Evolutionary conservation across 53 echinoderm and acorn worm genomes (phyloP).

Genomic region (Paelopatides confundens): DNA sequence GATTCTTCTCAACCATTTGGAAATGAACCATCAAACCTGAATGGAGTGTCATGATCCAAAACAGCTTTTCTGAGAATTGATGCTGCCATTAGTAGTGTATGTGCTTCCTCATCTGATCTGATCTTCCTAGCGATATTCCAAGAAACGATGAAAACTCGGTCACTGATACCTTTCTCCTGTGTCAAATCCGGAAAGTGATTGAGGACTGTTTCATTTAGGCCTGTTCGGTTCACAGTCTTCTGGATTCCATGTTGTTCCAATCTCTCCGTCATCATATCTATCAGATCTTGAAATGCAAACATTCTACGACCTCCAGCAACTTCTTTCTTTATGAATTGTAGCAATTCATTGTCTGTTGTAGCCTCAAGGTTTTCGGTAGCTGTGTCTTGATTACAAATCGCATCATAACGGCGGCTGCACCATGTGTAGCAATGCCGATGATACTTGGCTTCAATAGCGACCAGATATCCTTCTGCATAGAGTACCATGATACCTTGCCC

Average conservation of each 20-base stretch:
- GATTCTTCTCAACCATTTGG: too few species aligned
- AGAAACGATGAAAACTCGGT: conserved; percentile 28
- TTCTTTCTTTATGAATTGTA: conserved; percentile 3
- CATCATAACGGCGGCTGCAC: too few species aligned
- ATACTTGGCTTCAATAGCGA: too few species aligned
- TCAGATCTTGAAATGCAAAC: conserved; percentile 48
- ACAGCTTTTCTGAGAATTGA: too few species aligned
- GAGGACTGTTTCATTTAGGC: conserved; percentile 27
- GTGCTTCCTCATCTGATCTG: conserved; percentile 47
- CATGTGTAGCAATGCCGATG: too few species aligned
- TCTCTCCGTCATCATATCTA: conserved; percentile 42
- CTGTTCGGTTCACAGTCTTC: conserved; percentile 34
- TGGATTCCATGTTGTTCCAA: conserved; percentile 32
- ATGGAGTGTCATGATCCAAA: too few species aligned
- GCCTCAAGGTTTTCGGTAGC: too few species aligned
- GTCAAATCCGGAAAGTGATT: conserved; percentile 32
- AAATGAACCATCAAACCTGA: too few species aligned
- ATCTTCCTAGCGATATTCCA: conserved; percentile 20
- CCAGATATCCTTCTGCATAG: too few species aligned
- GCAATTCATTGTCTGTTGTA: too few species aligned
- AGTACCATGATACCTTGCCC: conserved; percentile 14
- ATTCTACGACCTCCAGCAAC: too few species aligned
- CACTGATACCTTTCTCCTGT: conserved; percentile 30
- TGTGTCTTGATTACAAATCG: background rate
- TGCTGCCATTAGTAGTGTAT: too few species aligned